A percentile compares a stretch with the other conserved stretches of the same genome.
Conservation (phyloP, 2,113 vertebrate species). For the Pygoscelis antarcticus region DNA sequence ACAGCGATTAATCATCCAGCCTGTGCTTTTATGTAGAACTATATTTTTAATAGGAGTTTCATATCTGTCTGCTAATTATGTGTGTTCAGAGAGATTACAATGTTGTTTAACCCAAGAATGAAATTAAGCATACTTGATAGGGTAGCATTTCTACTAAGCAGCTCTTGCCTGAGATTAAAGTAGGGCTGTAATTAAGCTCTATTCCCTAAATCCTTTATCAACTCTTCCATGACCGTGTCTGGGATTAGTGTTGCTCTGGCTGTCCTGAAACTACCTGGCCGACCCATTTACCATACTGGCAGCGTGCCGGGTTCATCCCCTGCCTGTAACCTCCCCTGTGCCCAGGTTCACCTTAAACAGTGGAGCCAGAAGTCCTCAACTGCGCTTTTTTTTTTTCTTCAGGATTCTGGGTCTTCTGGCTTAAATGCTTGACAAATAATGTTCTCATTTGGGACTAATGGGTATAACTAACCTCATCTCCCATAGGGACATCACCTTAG, state of each 20-base stretch:
- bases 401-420: background rate
- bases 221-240: background rate
- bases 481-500: background rate
- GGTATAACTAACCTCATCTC: background rate
- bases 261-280: background rate
- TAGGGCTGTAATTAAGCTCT: background rate
- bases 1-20: background rate
- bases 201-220: background rate
- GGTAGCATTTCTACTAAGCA: background rate
- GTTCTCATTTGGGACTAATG: background rate
- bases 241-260: background rate
- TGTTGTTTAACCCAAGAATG: background rate
- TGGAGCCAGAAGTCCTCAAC: background rate
- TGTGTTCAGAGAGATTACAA: background rate
- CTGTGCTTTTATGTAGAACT: background rate
- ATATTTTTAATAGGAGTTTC: background rate
- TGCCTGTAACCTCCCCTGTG: background rate
- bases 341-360: too few relatives aligned
- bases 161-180: background rate
- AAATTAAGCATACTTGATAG: background rate
- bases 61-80: background rate
- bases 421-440: background rate
- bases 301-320: fast-evolving
- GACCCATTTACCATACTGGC: fast-evolving
- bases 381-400: background rate